Conservation (phyloP, 2,797 vertebrate species). For the Myotis planiceps region DNA sequence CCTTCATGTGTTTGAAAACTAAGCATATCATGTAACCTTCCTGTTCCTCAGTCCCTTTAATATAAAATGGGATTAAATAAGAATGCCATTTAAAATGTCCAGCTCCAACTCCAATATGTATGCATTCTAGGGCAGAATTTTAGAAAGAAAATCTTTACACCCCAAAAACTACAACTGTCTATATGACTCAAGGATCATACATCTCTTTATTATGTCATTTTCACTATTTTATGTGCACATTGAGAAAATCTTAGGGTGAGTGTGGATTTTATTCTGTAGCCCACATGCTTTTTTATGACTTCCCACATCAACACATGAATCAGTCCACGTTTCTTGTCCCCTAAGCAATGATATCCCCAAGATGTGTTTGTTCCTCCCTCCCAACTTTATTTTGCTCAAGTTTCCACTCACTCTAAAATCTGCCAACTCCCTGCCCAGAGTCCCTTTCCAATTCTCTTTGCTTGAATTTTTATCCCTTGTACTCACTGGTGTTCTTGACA, state of each 20-base stretch:
- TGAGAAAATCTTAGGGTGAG: not conserved
- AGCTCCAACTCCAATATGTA: not conserved
- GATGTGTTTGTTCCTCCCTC: not conserved
- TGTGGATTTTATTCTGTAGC: not conserved
- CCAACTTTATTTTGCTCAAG: not conserved
- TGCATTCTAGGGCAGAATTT: not conserved
- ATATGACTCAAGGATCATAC: not conserved
- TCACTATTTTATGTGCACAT: not conserved
- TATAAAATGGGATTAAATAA: not conserved
- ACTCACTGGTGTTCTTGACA: not conserved
- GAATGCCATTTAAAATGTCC: not conserved
- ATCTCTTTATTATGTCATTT: not conserved
- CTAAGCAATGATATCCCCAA: not conserved
- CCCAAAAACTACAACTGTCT: not conserved
- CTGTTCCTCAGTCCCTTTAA: not conserved
- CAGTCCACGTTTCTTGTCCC: fast-evolving
- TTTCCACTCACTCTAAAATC: not conserved
- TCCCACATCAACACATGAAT: not conserved
- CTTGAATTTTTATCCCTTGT: not conserved
- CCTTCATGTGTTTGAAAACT: not conserved
- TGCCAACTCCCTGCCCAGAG: not conserved
- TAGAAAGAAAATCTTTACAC: not conserved
- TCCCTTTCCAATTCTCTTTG: not conserved
- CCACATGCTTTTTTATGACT: not conserved
- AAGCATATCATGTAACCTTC: not conserved